Evolutionary conservation across 2,797 vertebrate genomes (phyloP).

Genomic region (Adrianichthys oophorus): DNA sequence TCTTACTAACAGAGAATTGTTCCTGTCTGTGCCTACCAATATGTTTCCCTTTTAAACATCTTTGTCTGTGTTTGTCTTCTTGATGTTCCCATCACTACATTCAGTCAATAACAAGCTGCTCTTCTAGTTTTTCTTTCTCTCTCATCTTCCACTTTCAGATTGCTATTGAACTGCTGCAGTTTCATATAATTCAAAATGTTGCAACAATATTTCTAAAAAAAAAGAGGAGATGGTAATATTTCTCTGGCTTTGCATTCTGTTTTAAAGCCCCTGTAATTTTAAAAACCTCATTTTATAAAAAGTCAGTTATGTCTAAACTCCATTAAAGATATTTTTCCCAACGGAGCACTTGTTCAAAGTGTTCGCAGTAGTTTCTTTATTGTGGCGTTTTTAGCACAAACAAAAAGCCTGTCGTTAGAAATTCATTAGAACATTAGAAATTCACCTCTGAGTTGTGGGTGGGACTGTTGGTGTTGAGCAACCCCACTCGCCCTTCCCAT

Average conservation of each 20-base stretch:
- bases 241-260: slow-evolving; percentile 21
- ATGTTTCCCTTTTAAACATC: slow-evolving; percentile 22
- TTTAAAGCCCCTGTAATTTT: slow-evolving; percentile 3
- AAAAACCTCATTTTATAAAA: no score
- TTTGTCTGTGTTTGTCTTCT: slow-evolving; percentile 26
- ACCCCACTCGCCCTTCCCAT: no score
- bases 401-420: no score
- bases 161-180: slow-evolving; percentile 10
- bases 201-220: no score
- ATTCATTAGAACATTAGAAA: no score
- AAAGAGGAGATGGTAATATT: not conserved
- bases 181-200: slow-evolving; percentile 8
- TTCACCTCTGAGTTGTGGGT: no score
- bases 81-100: slow-evolving; percentile 20
- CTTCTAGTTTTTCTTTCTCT: slow-evolving; percentile 1
- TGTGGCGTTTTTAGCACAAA: no score
- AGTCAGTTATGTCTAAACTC: no score
- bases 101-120: not conserved
- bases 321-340: no score
- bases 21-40: slow-evolving; percentile 6
- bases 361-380: no score
- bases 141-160: slow-evolving; percentile 6
- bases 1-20: slow-evolving; percentile 27
- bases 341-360: no score
- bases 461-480: no score